Evolutionary conservation across 1,140 invertebrate species (phyloP).

Genomic region (Macrocentrus cingulum): DNA sequence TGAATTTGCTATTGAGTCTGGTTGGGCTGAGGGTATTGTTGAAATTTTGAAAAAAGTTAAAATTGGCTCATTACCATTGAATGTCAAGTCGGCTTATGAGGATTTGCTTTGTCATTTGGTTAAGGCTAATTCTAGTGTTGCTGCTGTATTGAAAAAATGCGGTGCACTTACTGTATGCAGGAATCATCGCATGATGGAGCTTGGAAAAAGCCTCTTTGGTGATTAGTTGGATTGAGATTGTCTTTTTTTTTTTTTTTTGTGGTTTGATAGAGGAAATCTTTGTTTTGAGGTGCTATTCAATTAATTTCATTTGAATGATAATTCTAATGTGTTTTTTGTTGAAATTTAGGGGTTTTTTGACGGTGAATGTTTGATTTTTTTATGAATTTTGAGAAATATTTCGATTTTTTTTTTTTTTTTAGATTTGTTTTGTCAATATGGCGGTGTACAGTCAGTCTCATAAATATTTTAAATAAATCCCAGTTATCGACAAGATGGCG

Average conservation of each 20-base stretch:
- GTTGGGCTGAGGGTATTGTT: slow-evolving; percentile 87
- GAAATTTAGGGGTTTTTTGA: too few relatives aligned
- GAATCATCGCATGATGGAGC: slow-evolving; percentile 84
- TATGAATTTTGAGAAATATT: too few relatives aligned
- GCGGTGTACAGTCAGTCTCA: too few relatives aligned
- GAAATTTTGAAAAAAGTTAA: slow-evolving; percentile 79
- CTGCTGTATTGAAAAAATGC: slow-evolving; percentile 77
- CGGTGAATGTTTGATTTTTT: too few relatives aligned
- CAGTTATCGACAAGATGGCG: too few relatives aligned
- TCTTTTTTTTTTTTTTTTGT: slow-evolving; percentile 8
- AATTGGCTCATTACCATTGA: slow-evolving; percentile 75
- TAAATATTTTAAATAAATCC: too few relatives aligned
- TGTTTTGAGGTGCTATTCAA: too few relatives aligned
- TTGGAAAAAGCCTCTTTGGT: slow-evolving; percentile 82
- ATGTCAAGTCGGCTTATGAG: slow-evolving; percentile 86
- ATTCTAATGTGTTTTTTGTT: too few relatives aligned
- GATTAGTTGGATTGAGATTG: slow-evolving; percentile 63
- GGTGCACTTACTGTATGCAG: slow-evolving; percentile 80
- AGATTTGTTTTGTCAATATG: too few relatives aligned
- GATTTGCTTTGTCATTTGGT: slow-evolving; percentile 84
- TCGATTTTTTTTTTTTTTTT: too few relatives aligned
- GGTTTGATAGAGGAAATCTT: too few relatives aligned
- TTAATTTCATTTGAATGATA: too few relatives aligned
- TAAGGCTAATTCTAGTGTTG: slow-evolving; percentile 75
- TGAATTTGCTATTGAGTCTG: slow-evolving; percentile 86